These are phyloP conservation scores for Passerculus sandwichensis DNA, from an alignment of 2,797 vertebrate species.

Conservation along the genomic window DNA sequence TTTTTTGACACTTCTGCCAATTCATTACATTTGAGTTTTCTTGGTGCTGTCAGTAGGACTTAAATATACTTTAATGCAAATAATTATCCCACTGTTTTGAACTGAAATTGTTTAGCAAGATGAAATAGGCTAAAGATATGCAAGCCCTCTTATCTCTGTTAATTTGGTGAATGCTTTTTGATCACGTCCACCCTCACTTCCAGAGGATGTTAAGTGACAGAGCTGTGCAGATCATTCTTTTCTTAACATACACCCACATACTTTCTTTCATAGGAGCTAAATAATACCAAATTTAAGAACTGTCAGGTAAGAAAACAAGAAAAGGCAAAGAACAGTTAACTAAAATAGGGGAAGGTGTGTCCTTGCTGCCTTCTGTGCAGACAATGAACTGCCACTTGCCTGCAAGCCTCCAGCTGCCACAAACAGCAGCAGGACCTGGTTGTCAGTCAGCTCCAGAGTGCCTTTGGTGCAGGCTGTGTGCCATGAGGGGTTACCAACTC, in stretches of 20 bases:
- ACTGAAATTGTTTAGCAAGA: slow-evolving; percentile 35
- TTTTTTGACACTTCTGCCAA: slow-evolving; percentile 44
- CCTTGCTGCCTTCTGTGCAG: not conserved
- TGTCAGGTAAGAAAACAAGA: slow-evolving; percentile 56
- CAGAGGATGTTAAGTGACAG: slow-evolving; percentile 72
- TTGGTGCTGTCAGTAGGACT: slow-evolving; percentile 39
- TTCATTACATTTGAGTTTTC: slow-evolving; percentile 43
- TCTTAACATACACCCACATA: slow-evolving; percentile 67
- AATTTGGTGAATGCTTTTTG: slow-evolving; percentile 58
- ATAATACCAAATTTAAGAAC: slow-evolving; percentile 62
- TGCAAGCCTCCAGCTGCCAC: not conserved
- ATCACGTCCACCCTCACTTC: slow-evolving; percentile 72
- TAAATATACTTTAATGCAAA: slow-evolving; percentile 60
- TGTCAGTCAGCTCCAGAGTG: not conserved
- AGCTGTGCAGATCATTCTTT: slow-evolving; percentile 66
- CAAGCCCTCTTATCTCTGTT: slow-evolving; percentile 47
- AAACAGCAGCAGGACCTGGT: not conserved
- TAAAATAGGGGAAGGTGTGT: not conserved
- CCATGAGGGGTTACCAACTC: not conserved
- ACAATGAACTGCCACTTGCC: not conserved
- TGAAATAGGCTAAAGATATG: slow-evolving; percentile 67
- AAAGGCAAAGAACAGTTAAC: slow-evolving; percentile 4
- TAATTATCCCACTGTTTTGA: slow-evolving; percentile 44
- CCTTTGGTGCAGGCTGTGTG: not conserved
- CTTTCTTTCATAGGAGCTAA: slow-evolving; percentile 67